Evolutionary conservation across 2,797 vertebrate species (phyloP).

Genomic region (Falco naumanni): DNA sequence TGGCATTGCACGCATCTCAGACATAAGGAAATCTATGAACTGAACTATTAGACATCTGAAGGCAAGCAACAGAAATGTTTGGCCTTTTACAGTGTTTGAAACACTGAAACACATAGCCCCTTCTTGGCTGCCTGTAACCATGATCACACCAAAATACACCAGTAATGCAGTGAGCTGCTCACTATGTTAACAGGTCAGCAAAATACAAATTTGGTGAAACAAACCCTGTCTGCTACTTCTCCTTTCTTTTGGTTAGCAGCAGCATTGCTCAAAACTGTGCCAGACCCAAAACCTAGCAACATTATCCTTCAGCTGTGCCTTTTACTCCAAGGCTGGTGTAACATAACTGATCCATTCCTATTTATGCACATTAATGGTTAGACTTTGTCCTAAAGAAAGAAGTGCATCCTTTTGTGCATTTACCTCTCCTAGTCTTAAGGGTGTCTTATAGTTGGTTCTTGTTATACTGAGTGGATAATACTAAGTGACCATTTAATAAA

Average conservation of each 20-base stretch:
- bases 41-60: background rate
- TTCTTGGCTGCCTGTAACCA: background rate
- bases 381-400: background rate
- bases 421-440: background rate
- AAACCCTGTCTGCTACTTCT: background rate
- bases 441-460: background rate
- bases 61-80: background rate
- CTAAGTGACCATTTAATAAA: conserved; percentile 36
- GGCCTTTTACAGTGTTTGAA: background rate
- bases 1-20: background rate
- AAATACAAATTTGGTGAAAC: background rate
- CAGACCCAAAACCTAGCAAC: background rate
- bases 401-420: background rate
- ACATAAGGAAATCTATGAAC: background rate
- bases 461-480: background rate
- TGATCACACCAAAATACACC: background rate
- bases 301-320: background rate
- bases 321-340: background rate
- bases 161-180: background rate
- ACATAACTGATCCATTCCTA: background rate
- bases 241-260: background rate
- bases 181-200: background rate
- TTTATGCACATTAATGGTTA: background rate
- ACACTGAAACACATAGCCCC: background rate
- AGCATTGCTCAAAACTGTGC: background rate